Percentiles rank a stretch among this genome's conserved stretches.
Conservation (phyloP, 2,888 invertebrate genomes). For the Oxyscelio sp. region DNA sequence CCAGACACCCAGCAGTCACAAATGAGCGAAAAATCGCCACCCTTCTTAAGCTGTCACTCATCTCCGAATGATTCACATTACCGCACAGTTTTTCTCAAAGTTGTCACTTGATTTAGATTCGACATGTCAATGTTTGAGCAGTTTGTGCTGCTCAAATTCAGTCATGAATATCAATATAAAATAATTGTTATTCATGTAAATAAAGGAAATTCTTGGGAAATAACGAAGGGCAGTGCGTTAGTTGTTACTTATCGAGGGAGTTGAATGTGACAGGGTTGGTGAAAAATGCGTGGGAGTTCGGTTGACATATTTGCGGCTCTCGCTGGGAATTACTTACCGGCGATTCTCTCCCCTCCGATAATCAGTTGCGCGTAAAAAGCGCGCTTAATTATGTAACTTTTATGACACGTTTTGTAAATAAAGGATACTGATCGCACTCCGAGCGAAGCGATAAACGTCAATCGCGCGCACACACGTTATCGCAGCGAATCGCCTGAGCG, state of each 20-base stretch:
- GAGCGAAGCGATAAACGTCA: conserved; percentile 86
- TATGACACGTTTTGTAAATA: conserved; percentile 85
- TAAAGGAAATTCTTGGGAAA: too few species aligned
- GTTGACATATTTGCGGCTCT: conserved; percentile 52
- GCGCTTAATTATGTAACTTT: conserved; percentile 85
- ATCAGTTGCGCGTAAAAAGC: conserved; percentile 62
- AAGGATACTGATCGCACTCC: conserved; percentile 86
- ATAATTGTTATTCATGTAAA: too few species aligned
- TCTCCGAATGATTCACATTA: not conserved
- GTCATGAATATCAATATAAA: too few species aligned
- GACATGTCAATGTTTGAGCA: too few species aligned
- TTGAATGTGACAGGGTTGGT: conserved; percentile 74
- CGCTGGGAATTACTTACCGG: conserved; percentile 56
- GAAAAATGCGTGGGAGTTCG: conserved; percentile 81
- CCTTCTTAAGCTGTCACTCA: not conserved
- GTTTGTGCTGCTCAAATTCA: too few species aligned
- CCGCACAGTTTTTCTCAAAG: too few species aligned
- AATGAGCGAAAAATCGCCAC: conserved; percentile 1
- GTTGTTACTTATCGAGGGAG: conserved; percentile 28
- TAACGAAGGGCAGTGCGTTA: not conserved
- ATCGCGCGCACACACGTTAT: conserved; percentile 82
- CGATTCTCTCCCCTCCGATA: conserved; percentile 61
- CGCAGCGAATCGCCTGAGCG: conserved; percentile 76
- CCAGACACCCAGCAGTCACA: too few species aligned
- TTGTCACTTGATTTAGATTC: too few species aligned